Base-by-base conservation (phyloP, 2,888 invertebrate species). In the Quadroppia sp. region DNA sequence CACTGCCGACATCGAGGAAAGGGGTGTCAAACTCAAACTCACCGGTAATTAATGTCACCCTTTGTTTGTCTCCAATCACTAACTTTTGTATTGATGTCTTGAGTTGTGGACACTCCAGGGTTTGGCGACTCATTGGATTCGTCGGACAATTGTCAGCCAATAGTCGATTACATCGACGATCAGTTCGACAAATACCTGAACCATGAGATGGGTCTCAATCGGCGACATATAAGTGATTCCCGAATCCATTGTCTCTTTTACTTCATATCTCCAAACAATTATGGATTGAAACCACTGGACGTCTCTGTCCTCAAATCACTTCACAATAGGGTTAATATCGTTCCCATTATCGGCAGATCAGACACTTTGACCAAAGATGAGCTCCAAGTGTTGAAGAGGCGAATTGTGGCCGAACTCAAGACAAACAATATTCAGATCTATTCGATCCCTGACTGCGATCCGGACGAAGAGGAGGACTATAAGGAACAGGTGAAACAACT, bases 161-260 rank as follows among this genome's bases (percentile, higher is more conserved):
- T 98, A 79, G 91, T 97, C 78, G 90, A 93, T 82, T 98, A 97
- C 83, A 95, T 98, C 79, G 96, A 98, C 82, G 94, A 96, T 81
- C 97, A 97, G 83, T 98, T 95, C 84, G 94, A 94, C 83, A 86
- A 93, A 77, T 79, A 76, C 72, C 45, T 78, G 11, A 71, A 74
- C 15, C 77, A 78, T 72, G 78, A 78, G 71, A 75, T 75, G 67
- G 97, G 97, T 1, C 86, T 97, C 61, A 97, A 98, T 84, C 88
- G 97, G 67, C 89, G 95, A 77, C 95, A 97, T 82, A 97, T 98
- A 79, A 90, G 95, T 74, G 97, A 98, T 83, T 96, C 95, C 84
- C 88, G 97, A 81, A 94, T 98, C 79, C 97, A 98, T 82, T 97
- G 97, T 84, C 97, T 92, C 84, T 94, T 97, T 82, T 97, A 96